Evolutionary conservation across 1,140 invertebrate species (phyloP).

Genomic region (Atta cephalotes): DNA sequence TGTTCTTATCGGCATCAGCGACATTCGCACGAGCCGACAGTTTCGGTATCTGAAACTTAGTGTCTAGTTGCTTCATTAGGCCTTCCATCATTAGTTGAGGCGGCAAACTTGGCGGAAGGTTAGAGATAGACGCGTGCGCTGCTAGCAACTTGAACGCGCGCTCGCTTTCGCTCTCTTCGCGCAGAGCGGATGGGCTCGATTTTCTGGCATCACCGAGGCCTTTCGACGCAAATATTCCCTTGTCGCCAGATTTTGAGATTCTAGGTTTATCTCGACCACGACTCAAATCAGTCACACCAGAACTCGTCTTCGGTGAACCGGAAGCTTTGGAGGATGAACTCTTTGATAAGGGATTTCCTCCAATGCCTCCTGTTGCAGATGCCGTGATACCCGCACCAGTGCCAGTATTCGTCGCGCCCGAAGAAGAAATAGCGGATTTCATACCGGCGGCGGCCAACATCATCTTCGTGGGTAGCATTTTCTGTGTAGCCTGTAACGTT

Average conservation of each 20-base stretch:
- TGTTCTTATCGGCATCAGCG: slow-evolving; percentile 77
- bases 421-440: slow-evolving; percentile 83
- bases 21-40: slow-evolving; percentile 88
- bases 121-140: slow-evolving; percentile 86
- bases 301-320: slow-evolving; percentile 84
- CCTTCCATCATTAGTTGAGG: slow-evolving; percentile 89
- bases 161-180: slow-evolving; percentile 89
- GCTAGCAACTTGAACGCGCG: slow-evolving; percentile 86
- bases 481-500: slow-evolving; percentile 84
- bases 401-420: slow-evolving; percentile 73
- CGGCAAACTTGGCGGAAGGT: slow-evolving; percentile 82
- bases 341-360: slow-evolving; percentile 74
- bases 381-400: slow-evolving; percentile 57
- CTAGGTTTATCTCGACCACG: slow-evolving; percentile 87
- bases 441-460: slow-evolving; percentile 85
- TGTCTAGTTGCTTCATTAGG: slow-evolving; percentile 92
- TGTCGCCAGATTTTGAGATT: slow-evolving; percentile 87
- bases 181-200: slow-evolving; percentile 88
- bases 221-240: slow-evolving; percentile 89
- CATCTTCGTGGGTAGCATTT: slow-evolving; percentile 77
- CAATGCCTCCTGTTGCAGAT: slow-evolving; percentile 5
- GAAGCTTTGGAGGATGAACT: slow-evolving; percentile 83
- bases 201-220: slow-evolving; percentile 87
- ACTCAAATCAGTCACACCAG: slow-evolving; percentile 86
- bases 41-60: slow-evolving; percentile 95